Evolutionary conservation across 2,888 invertebrate species (phyloP), one percentile per base, ranked within the genome.

Genomic region (Emesis castigata): DNA sequence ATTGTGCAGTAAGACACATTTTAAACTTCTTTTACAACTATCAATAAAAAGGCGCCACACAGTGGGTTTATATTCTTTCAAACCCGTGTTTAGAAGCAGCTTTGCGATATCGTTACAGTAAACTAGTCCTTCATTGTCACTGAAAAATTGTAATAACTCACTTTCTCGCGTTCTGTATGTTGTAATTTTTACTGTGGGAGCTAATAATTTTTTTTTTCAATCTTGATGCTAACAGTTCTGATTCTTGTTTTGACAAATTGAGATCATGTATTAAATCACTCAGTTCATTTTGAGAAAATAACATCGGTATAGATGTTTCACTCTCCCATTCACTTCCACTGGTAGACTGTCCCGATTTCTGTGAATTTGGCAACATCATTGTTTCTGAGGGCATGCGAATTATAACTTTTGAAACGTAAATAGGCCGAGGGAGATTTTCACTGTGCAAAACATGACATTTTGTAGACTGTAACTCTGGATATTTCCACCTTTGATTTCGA

Each of bases 141-240:
- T 16, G 11, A 64, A 62, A 64, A 31, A 64, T 64, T 64, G 64
- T 64, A 64, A 64, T 64, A 64, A 14, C 64, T 64, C 31, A 64
- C 64, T 64, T 64, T 64, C 64, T 64, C 64, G 64, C 64, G 64
- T 31, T 64, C 31, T 64, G 64, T 64, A 64, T 64, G 64, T 64
- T 64, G 64, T 64, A 64, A 31, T 64, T 64, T 31, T 64, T 31
- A 64, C 64, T 64, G 64, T 64, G 7, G 64, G 29, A 11, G 64
- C 64, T 14, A 64, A 64, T 64, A 62, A n/a, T 1, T 26, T 26
- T 26, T 26, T 26, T 26, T 26, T 26, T 26, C 26, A 26, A 26
- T 26, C 26, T 26, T 26, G 26, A 26, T 26, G 26, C 26, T 26
- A 26, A 26, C 26, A 26, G 26, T 26, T 26, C 26, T 29, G 64